Conservation (phyloP, 92 coral and sea anemone genomes). For the Micromussa lordhowensis region DNA sequence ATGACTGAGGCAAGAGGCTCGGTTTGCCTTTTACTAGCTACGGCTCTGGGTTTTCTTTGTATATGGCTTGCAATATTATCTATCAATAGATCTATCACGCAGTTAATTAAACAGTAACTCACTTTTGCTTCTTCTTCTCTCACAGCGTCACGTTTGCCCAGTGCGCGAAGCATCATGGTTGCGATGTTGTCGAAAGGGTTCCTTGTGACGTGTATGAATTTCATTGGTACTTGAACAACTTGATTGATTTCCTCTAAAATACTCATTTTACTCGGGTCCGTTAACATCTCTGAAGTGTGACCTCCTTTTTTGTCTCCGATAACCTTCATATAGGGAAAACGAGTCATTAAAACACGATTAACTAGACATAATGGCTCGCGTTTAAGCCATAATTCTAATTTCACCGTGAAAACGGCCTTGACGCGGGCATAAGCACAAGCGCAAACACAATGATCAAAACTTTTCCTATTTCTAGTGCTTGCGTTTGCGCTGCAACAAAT, state of each 20-base stretch:
- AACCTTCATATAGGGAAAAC: conserved; percentile 44
- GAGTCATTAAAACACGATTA: too few relatives aligned
- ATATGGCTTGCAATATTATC: background rate
- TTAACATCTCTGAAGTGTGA: conserved; percentile 11
- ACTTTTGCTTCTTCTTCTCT: conserved; percentile 11
- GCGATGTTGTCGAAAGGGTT: conserved; percentile 71
- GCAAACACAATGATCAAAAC: too few relatives aligned
- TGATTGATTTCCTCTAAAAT: conserved; percentile 19
- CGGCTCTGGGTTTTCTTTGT: too few relatives aligned
- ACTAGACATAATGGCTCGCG: background rate
- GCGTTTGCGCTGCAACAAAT: too few relatives aligned
- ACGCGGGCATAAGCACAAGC: too few relatives aligned
- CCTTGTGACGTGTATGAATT: conserved; percentile 66
- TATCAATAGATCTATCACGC: background rate
- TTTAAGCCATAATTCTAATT: too few relatives aligned
- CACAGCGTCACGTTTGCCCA: background rate
- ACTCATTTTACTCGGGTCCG: background rate
- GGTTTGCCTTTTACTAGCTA: too few relatives aligned
- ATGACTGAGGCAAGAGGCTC: too few relatives aligned
- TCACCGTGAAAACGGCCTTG: too few relatives aligned
- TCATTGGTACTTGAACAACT: conserved; percentile 51
- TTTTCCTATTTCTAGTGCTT: too few relatives aligned
- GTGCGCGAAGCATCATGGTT: conserved; percentile 42
- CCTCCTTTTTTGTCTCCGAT: conserved; percentile 83
- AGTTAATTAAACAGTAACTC: background rate